Evolutionary conservation across 92 coral and sea anemone genomes (phyloP).

Genomic region (Porites cylindrica): DNA sequence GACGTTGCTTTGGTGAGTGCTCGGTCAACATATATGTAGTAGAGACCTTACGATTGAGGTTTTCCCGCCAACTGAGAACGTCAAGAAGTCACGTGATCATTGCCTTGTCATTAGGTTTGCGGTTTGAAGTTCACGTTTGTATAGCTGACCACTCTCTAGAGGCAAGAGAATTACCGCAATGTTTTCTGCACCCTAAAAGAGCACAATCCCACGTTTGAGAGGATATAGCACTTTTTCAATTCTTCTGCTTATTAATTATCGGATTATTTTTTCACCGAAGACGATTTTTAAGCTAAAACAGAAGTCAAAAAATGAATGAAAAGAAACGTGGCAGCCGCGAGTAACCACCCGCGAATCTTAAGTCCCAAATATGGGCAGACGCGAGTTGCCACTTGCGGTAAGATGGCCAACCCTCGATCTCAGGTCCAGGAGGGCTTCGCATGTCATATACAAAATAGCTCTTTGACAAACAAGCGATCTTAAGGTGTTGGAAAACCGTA

Average conservation of each 20-base stretch:
- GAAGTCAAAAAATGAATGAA: neutral
- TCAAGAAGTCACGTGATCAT: neutral
- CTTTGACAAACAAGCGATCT: too few species aligned
- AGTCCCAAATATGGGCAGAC: too few species aligned
- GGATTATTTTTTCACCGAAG: neutral
- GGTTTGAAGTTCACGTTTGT: too few species aligned
- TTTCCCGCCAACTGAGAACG: neutral
- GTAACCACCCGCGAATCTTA: too few species aligned
- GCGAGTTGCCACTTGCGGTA: too few species aligned
- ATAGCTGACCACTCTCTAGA: neutral
- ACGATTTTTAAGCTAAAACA: neutral
- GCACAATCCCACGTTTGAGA: neutral
- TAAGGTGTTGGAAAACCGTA: too few species aligned
- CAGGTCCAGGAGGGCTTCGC: too few species aligned
- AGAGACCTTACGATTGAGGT: neutral
- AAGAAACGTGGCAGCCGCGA: too few species aligned
- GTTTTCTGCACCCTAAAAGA: neutral
- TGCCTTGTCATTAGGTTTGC: neutral
- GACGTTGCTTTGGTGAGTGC: conserved; percentile 27
- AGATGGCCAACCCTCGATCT: too few species aligned
- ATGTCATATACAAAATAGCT: too few species aligned
- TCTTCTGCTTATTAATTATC: neutral
- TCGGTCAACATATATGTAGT: too few species aligned
- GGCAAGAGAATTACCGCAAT: neutral
- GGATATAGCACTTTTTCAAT: neutral